Evolutionary conservation across 2,797 vertebrate genomes (phyloP), one percentile per base, ranked within the genome.

Genomic region (Sebastolobus altivelis): DNA sequence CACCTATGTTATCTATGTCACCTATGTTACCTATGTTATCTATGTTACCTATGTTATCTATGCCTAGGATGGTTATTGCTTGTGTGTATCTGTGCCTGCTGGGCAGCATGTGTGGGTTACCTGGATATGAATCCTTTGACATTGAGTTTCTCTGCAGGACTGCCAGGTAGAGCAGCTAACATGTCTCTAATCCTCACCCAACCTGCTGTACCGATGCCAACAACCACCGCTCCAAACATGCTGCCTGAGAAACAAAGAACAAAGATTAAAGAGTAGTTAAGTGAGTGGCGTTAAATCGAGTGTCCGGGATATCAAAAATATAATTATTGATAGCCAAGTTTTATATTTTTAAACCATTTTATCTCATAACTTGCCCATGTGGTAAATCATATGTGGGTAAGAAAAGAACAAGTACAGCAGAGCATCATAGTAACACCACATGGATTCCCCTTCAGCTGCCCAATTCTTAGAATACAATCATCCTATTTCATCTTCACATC

Each of bases 151-250:
- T 97, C 96, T 1, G 96, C 95, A 59, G 96, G 87, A 59, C 95
- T 97, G 60, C 95, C 95, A 27, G 79, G 81, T 9, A 95, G 80
- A 0, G 97, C 96, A 56, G 93, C 91, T 61, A 94, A 87, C 84
- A 99, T 89, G 87, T 99, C 97, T 87, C 96, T 92, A 65, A 99
- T 96, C 75, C 98, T 94, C 68, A 97, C 96, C 18, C 87, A 83
- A 1, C 98, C 98, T 1, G 97, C 98, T 54, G 93, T 95, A 61
- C 98, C 98, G 18, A 97, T 73, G 13, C 98, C 98, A 16, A 98
- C 93, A 65, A 99, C 98, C 65, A 98, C 97, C 0, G 95, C 95
- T 3, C 98, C 97, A 63, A 97, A 96, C 96, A 98, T 99, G 33
- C 78, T 25, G 88, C 29, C 63, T 60, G 59, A n/a, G 2, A 52